Conservation (phyloP, 2,797 vertebrate genomes). For the Oryzias dopingdopingensis region DNA sequence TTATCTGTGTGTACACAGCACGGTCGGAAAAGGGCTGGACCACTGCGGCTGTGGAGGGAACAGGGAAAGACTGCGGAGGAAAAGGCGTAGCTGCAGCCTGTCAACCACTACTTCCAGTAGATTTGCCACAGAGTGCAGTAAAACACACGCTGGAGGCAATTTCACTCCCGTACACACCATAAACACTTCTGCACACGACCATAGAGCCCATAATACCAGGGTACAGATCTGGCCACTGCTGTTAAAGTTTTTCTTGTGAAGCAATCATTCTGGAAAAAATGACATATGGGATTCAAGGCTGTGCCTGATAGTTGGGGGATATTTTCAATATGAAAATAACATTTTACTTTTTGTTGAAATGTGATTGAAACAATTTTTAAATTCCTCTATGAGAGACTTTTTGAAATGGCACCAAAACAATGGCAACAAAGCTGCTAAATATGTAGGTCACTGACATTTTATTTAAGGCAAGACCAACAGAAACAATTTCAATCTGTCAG, state of each 20-base stretch:
- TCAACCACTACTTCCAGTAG: slow-evolving; percentile 54
- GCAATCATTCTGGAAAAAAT: slow-evolving; percentile 3
- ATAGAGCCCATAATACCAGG: slow-evolving; percentile 27
- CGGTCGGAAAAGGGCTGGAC: slow-evolving; percentile 65
- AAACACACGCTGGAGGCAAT: slow-evolving; percentile 51
- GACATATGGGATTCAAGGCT: neutral
- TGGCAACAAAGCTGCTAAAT: slow-evolving; percentile 4
- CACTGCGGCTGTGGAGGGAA: slow-evolving; percentile 62
- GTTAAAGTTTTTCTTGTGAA: slow-evolving; percentile 14
- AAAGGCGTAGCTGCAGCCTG: slow-evolving; percentile 70
- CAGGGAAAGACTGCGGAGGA: slow-evolving; percentile 72
- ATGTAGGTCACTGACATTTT: slow-evolving; percentile 9
- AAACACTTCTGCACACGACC: slow-evolving; percentile 24
- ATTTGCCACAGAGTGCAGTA: slow-evolving; percentile 50
- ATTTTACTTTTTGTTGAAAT: too few species aligned
- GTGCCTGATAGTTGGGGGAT: neutral
- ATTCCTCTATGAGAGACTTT: too few species aligned
- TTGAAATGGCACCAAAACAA: neutral
- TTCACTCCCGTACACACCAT: slow-evolving; percentile 33
- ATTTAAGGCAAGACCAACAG: neutral
- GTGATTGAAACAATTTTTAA: too few species aligned
- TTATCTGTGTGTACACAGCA: slow-evolving; percentile 34
- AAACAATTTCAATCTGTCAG: slow-evolving; percentile 20
- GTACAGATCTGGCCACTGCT: slow-evolving; percentile 12
- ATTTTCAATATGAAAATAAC: too few species aligned